Conservation (phyloP, 2,113 vertebrate species). For the Platycercus adscitus region DNA sequence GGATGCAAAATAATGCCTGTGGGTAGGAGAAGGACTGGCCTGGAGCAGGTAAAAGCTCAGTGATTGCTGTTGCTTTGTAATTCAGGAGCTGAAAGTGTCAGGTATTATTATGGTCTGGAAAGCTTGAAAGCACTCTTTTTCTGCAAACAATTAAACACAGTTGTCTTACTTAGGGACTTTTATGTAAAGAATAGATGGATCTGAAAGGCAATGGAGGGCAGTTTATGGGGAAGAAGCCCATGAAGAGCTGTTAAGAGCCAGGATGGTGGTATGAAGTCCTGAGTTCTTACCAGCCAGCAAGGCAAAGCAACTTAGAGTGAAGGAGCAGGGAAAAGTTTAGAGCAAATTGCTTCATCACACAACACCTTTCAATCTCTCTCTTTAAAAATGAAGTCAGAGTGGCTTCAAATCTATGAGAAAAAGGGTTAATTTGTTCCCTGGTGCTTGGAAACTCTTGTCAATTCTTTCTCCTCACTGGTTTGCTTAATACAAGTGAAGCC, state of each 20-base stretch:
- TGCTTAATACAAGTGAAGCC: not conserved
- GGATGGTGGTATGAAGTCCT: not conserved
- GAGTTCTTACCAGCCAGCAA: rapidly evolving
- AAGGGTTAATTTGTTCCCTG: not conserved
- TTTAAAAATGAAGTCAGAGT: not conserved
- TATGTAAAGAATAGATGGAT: not conserved
- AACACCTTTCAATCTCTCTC: not conserved
- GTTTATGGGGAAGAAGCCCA: not conserved
- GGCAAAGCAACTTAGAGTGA: not conserved
- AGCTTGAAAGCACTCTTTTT: not conserved
- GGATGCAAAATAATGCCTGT: not conserved
- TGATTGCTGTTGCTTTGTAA: not conserved
- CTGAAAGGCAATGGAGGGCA: not conserved
- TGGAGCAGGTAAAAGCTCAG: not conserved
- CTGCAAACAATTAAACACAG: not conserved
- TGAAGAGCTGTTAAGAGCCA: not conserved
- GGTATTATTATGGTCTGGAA: not conserved
- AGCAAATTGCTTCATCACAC: not conserved
- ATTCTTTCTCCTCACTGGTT: not conserved
- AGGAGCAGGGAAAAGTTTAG: not conserved
- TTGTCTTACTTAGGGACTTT: not conserved
- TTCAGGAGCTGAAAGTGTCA: not conserved
- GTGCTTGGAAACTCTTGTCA: not conserved
- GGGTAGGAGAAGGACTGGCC: not conserved
- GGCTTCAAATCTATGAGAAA: not conserved